Evolutionary conservation across 30 jellyfish, hydroid and myxozoan genomes (phyloP).

Genomic region (Rhopilema esculentum): DNA sequence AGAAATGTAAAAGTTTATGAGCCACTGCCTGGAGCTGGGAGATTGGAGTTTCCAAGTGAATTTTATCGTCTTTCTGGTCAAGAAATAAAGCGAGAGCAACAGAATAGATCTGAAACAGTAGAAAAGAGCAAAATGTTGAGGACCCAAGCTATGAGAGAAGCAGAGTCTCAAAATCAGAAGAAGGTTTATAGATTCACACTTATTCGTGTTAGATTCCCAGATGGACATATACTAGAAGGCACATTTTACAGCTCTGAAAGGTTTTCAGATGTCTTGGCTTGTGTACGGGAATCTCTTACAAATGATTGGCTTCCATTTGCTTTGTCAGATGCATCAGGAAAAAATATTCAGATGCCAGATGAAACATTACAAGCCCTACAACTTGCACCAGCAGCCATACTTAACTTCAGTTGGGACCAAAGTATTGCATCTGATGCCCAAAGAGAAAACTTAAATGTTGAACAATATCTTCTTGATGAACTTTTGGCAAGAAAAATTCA

Average conservation of each 20-base stretch:
- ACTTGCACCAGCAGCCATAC: constrained; percentile 88
- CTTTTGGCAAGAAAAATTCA: constrained; percentile 47
- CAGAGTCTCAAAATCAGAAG: constrained; percentile 19
- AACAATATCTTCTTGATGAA: constrained; percentile 25
- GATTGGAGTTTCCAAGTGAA: constrained; percentile 71
- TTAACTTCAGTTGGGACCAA: constrained; percentile 71
- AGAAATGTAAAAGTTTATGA: constrained; percentile 70
- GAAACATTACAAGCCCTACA: constrained; percentile 50
- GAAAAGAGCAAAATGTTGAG: constrained; percentile 70
- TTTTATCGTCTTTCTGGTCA: constrained; percentile 62
- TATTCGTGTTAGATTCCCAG: constrained; percentile 89
- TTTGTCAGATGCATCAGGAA: constrained; percentile 72
- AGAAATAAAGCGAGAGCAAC: constrained; percentile 80
- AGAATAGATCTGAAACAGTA: constrained; percentile 20
- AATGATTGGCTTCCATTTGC: constrained; percentile 79
- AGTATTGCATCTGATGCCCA: constrained; percentile 43
- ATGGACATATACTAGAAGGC: constrained; percentile 87
- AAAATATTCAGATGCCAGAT: constrained; percentile 5
- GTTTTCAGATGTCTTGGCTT: constrained; percentile 64
- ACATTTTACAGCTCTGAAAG: constrained; percentile 73
- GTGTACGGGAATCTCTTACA: constrained; percentile 67
- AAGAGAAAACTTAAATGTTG: not conserved
- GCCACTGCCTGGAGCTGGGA: constrained; percentile 59
- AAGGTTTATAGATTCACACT: constrained; percentile 64
- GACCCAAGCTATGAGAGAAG: constrained; percentile 89